A percentile compares a stretch with the other conserved stretches of the same genome.
Evolutionary conservation across 2,888 invertebrate species (phyloP).

Genomic region (Pinctada fucata): DNA sequence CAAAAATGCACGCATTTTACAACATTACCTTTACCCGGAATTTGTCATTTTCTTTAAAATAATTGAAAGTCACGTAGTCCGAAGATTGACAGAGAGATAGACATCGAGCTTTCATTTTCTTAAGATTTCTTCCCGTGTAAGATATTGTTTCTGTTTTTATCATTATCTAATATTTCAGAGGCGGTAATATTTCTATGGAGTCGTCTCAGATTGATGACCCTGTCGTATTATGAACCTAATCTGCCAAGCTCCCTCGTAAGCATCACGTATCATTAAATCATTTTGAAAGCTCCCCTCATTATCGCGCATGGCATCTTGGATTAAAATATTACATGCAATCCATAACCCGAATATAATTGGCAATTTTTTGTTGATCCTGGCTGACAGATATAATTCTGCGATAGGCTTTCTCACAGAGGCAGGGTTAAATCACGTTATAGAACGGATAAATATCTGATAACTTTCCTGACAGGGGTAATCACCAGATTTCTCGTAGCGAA

Average conservation of each 20-base stretch:
- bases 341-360: conserved; percentile 27
- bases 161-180: too few relatives aligned
- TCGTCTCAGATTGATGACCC: too few relatives aligned
- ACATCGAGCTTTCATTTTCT: too few relatives aligned
- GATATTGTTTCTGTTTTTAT: too few relatives aligned
- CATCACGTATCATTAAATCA: conserved; percentile 26
- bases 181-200: too few relatives aligned
- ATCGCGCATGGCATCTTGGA: conserved; percentile 17
- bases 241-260: background rate
- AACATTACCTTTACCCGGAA: too few relatives aligned
- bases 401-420: conserved; percentile 5
- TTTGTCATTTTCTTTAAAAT: too few relatives aligned
- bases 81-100: too few relatives aligned
- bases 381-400: conserved; percentile 18
- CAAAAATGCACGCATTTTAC: too few relatives aligned
- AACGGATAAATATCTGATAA: conserved; percentile 29
- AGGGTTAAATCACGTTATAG: conserved; percentile 24
- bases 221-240: background rate
- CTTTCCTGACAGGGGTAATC: conserved; percentile 20
- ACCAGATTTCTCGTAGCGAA: conserved; percentile 16
- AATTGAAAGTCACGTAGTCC: too few relatives aligned
- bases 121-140: too few relatives aligned
- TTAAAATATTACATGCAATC: conserved; percentile 25
- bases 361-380: conserved; percentile 23
- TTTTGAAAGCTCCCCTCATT: conserved; percentile 9